Base-by-base conservation (phyloP, 2,888 invertebrate genomes). In the Xestia sexstrigata region DNA sequence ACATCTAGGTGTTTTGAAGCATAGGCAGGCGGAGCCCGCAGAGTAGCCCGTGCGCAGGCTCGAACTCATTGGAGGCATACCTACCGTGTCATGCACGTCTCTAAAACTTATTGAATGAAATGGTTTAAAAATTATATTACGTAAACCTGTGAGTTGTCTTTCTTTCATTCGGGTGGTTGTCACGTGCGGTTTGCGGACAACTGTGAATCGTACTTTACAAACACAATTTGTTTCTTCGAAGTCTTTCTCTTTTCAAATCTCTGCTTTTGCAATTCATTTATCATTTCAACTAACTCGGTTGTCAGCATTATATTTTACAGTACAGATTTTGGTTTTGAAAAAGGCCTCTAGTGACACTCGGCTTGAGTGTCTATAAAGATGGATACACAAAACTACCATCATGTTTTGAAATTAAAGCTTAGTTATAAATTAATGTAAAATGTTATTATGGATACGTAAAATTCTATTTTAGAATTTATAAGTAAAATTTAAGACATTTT, bases 401-500 rank as follows among this genome's bases (percentile, higher is more conserved):
- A 15, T 66, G 26, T 62, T 72, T 73, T 83, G 26, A 47, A 66
- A 76, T 68, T 30, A 65, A 55, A 72, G 15, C 60, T 70, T 69
- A 30, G 26, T 70, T 69, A 2, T 60, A 60, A 52, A 62, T 45
- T 6, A 15, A 65, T 39, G 45, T 45, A 9, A 73, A 58, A 67
- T 72, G 42, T 67, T 79, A 81, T 35, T 62, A 52, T 47, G 39
- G 45, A 62, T 62, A 74, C 35, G 60, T 60, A 42, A 76, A 70
- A 47, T 47, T 58, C 63, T 82, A 60, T 82, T 76, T 23, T 76
- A 76, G 62, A n/a, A 67, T 62, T 30, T 67, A 17, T 70, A 67
- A 67, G 55, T 66, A 17, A 75, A 60, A 74, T 17, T 60, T 67
- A 80, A 81, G 80, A 80, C 81, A 80, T 66, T 58, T 58, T 69